Percentiles rank a stretch among this genome's conserved stretches.
Evolutionary conservation across 1,140 invertebrate genomes (phyloP).

Genomic region (Drosophila insularis): DNA sequence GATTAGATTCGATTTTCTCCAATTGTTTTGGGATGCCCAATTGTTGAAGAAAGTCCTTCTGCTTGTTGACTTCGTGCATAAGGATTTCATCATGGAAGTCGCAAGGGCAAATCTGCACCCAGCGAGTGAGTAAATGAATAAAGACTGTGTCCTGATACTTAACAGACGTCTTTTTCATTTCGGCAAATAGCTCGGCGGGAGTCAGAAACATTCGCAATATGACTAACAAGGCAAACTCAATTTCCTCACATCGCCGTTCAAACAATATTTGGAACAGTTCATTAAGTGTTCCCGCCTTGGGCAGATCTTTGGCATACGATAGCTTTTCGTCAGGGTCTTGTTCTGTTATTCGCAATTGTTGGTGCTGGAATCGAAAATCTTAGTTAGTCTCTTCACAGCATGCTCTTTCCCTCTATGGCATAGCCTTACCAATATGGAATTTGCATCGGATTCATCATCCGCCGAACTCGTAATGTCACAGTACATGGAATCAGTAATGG

Average conservation of each 20-base stretch:
- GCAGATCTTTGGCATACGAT: slow-evolving; percentile 67
- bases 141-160: slow-evolving; percentile 23
- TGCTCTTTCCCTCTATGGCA: no score
- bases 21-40: slow-evolving; percentile 26
- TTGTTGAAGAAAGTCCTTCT: background rate
- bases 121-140: slow-evolving; percentile 30
- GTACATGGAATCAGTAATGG: slow-evolving; percentile 64
- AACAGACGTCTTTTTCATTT: slow-evolving; percentile 33
- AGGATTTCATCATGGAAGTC: slow-evolving; percentile 56
- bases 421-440: slow-evolving; percentile 46
- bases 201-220: slow-evolving; percentile 45
- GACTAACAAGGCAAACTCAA: slow-evolving; percentile 45
- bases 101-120: slow-evolving; percentile 41
- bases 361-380: slow-evolving; percentile 31
- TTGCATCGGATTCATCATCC: slow-evolving; percentile 58
- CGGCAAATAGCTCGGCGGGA: slow-evolving; percentile 38
- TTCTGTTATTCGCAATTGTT: slow-evolving; percentile 53
- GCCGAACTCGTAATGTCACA: slow-evolving; percentile 71
- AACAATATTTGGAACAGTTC: slow-evolving; percentile 38
- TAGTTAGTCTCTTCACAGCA: background rate
- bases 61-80: slow-evolving; percentile 50
- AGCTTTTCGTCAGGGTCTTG: slow-evolving; percentile 29
- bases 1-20: slow-evolving; percentile 4
- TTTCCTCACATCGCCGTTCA: slow-evolving; percentile 31
- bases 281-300: slow-evolving; percentile 40